Percentiles rank a stretch among this genome's conserved stretches.
Conservation (phyloP, 2,113 vertebrate species). For the Laticauda colubrina region DNA sequence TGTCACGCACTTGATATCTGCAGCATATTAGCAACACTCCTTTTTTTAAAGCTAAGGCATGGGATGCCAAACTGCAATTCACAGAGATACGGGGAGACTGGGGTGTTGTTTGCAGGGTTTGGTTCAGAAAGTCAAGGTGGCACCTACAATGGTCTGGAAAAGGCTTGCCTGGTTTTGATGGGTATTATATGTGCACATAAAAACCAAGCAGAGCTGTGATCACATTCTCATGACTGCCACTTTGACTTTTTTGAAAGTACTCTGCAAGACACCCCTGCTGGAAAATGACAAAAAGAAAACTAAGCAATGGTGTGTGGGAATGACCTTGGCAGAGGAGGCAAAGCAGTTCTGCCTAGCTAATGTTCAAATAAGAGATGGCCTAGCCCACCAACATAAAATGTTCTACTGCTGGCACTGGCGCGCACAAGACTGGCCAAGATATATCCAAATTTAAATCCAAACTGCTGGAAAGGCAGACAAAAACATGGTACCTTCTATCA, state of each 20-base stretch:
- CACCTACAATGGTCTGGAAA: neutral
- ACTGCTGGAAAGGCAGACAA: too few species aligned
- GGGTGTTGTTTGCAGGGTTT: neutral
- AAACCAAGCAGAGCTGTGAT: neutral
- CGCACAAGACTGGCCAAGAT: too few species aligned
- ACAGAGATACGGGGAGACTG: neutral
- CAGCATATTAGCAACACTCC: neutral
- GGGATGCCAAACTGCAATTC: neutral
- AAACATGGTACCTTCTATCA: too few species aligned
- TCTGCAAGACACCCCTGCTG: neutral
- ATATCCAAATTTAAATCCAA: too few species aligned
- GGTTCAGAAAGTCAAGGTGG: neutral
- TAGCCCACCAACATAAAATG: neutral
- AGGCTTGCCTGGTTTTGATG: neutral
- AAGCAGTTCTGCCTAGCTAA: neutral
- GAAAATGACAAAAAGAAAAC: neutral
- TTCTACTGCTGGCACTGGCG: too few species aligned
- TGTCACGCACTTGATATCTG: constrained; percentile 12
- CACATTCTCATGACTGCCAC: neutral
- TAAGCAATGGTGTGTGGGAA: neutral
- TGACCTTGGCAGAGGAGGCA: neutral
- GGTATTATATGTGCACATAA: neutral
- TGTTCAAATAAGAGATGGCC: neutral
- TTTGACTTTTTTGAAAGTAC: neutral
- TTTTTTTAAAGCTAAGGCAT: neutral